phyloP scores from a whole-genome alignment of 2,113 vertebrate genomes.

The Chaetura pelagica region DNA sequence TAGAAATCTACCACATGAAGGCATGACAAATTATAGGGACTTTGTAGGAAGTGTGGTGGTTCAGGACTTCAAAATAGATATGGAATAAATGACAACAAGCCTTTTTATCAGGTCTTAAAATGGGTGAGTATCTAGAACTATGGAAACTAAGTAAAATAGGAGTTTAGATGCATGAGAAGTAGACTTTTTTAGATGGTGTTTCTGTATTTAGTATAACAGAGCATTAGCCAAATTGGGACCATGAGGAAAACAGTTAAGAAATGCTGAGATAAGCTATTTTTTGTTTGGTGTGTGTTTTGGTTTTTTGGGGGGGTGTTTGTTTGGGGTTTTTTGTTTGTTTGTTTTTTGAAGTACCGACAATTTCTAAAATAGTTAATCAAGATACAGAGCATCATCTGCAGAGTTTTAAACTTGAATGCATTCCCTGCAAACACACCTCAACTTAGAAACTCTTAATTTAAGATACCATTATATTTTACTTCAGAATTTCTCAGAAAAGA shows the following conservation, averaged over 20 bases:
- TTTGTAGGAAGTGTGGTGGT: neutral
- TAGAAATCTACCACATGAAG: neutral
- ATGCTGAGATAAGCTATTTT: neutral
- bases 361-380: neutral
- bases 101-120: neutral
- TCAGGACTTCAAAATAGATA: neutral
- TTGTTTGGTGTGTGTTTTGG: neutral
- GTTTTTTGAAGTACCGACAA: too few species aligned
- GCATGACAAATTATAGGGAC: neutral
- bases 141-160: neutral
- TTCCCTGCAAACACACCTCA: neutral
- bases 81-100: neutral
- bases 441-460: neutral
- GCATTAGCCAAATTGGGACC: neutral
- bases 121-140: neutral
- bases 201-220: neutral
- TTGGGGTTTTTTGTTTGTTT: neutral
- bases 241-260: neutral
- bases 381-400: neutral
- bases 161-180: neutral
- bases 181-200: neutral
- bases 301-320: neutral
- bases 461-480: neutral
- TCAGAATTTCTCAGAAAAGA: neutral
- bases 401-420: neutral